A percentile compares a stretch with the other conserved stretches of the same genome.
phyloP scores from a whole-genome alignment of 2,113 vertebrate genomes.

The Petromus typicus region DNA sequence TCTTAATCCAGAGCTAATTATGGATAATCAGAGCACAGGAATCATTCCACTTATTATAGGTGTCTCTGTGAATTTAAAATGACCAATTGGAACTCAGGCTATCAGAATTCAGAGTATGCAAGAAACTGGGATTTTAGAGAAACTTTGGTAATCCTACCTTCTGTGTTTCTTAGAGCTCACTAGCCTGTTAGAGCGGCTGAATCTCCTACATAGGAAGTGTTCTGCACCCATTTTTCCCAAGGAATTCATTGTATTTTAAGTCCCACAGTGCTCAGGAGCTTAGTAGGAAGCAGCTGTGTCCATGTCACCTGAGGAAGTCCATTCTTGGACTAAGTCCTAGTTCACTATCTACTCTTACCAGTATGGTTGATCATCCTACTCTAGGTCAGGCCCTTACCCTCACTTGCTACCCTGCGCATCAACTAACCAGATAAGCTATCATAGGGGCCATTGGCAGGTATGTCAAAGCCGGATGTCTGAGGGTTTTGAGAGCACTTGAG shows the following conservation, averaged over 20 bases:
- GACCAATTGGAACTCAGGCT: neutral
- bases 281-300: neutral
- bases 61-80: neutral
- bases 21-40: neutral
- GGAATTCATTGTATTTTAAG: neutral
- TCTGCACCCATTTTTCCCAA: neutral
- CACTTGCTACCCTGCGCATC: neutral
- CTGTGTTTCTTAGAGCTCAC: neutral
- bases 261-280: neutral
- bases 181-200: neutral
- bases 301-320: neutral
- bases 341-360: neutral
- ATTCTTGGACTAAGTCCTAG: neutral
- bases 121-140: neutral
- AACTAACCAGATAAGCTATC: neutral
- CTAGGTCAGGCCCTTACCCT: neutral
- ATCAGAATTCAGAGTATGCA: neutral
- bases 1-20: neutral
- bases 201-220: neutral
- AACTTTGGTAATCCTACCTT: neutral
- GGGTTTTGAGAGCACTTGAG: too few relatives aligned
- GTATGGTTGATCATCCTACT: neutral
- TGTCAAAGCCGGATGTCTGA: too few relatives aligned
- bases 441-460: too few relatives aligned
- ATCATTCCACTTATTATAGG: neutral